Conservation (phyloP, 2,888 invertebrate species). For the Agonopterix alstromeriana region DNA sequence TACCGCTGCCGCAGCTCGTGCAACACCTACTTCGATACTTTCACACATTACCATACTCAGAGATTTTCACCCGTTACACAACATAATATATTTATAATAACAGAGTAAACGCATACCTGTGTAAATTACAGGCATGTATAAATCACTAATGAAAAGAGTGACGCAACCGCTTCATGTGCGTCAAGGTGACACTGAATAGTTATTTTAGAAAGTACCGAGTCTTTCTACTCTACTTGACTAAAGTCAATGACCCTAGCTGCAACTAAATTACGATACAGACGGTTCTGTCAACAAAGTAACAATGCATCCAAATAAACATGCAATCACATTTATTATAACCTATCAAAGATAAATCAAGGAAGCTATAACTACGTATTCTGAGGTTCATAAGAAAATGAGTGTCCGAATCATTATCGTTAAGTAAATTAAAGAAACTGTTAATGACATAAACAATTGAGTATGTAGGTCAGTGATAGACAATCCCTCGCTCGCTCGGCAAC, state of each 20-base stretch:
- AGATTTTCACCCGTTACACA: too few relatives aligned
- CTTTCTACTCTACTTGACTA: constrained; percentile 39
- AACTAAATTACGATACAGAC: constrained; percentile 7
- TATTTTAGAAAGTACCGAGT: constrained; percentile 68
- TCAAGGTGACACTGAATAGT: constrained; percentile 65
- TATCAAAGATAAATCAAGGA: constrained; percentile 4
- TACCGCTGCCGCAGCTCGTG: too few relatives aligned
- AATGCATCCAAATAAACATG: background rate
- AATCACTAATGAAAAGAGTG: constrained; percentile 37
- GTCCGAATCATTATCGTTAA: constrained; percentile 18
- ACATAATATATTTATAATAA: too few relatives aligned
- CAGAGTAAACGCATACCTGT: too few relatives aligned
- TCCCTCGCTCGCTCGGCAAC: constrained; percentile 19
- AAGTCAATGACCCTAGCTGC: constrained; percentile 56
- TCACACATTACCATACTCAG: too few relatives aligned
- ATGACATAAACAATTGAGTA: constrained; percentile 46
- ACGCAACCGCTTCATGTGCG: constrained; percentile 49
- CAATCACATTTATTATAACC: background rate
- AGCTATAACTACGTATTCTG: constrained; percentile 25
- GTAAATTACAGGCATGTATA: too few relatives aligned
- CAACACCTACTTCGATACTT: too few relatives aligned
- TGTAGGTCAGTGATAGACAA: constrained; percentile 52
- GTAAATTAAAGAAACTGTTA: constrained; percentile 24
- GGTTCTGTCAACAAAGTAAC: background rate
- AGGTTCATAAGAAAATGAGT: constrained; percentile 33